These are phyloP conservation scores for Enteromius paludinosus DNA, from an alignment of 2,797 vertebrate species.

Conservation along the genomic window DNA sequence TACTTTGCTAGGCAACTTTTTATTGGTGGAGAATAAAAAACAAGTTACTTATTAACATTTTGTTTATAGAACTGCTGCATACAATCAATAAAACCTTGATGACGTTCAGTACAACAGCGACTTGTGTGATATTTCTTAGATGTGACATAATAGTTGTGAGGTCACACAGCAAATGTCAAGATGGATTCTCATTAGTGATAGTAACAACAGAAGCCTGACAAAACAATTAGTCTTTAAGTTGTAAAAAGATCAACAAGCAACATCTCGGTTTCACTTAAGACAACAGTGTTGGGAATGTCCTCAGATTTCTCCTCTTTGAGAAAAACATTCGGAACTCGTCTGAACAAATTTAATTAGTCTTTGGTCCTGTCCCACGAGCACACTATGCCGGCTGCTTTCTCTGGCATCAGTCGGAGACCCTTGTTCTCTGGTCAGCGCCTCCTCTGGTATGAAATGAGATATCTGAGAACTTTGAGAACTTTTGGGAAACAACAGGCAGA, in stretches of 20 bases:
- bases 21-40: neutral
- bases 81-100: neutral
- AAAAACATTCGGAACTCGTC: conserved; percentile 49
- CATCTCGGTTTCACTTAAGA: conserved; percentile 39
- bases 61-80: neutral
- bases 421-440: conserved; percentile 44
- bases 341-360: conserved; percentile 62
- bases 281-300: conserved; percentile 41
- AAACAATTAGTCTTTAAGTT: conserved; percentile 13
- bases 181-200: conserved; percentile 4
- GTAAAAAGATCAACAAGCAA: conserved; percentile 22
- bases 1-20: neutral
- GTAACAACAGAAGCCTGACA: conserved; percentile 22
- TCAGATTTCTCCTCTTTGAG: conserved; percentile 43
- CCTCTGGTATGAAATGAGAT: conserved; percentile 56
- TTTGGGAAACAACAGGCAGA: conserved; percentile 45
- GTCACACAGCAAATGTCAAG: conserved; percentile 16
- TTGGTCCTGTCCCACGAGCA: conserved; percentile 50
- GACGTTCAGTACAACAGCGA: neutral
- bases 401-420: conserved; percentile 39
- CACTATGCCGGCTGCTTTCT: conserved; percentile 16
- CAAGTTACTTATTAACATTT: neutral
- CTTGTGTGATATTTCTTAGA: neutral
- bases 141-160: neutral
- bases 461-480: conserved; percentile 56